phyloP scores from a whole-genome alignment of 2,888 invertebrate genomes.

The Metellina segmentata region DNA sequence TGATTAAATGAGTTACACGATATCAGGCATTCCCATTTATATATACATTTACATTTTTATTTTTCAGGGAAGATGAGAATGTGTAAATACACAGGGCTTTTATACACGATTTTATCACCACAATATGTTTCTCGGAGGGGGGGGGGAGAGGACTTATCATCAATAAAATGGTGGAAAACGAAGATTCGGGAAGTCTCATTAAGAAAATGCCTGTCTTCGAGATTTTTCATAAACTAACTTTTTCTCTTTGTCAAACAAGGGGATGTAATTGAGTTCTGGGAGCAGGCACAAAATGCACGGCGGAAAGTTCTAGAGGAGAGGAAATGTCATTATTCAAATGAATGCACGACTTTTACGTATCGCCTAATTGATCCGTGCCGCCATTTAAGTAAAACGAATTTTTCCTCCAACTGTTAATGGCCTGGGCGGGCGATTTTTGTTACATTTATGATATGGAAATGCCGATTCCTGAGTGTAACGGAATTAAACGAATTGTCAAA shows the following conservation, averaged over 20 bases:
- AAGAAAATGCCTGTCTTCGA: background rate
- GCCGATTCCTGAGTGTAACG: background rate
- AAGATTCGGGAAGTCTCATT: background rate
- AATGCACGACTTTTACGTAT: background rate
- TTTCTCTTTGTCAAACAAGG: background rate
- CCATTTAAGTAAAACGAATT: background rate
- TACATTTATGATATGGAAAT: background rate
- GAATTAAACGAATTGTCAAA: background rate
- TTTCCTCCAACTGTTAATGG: background rate
- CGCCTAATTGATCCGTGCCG: background rate
- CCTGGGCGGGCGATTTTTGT: background rate
- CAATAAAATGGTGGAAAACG: background rate
- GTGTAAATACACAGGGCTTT: background rate
- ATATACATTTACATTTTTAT: background rate
- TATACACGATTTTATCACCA: background rate
- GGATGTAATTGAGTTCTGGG: background rate
- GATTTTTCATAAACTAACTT: slow-evolving; percentile 1
- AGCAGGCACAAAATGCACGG: background rate
- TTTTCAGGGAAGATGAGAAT: background rate
- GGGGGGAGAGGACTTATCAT: background rate
- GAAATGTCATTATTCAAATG: background rate
- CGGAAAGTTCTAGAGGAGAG: background rate
- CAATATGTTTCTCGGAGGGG: background rate
- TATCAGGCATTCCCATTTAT: background rate
- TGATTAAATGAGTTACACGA: too few relatives aligned